Evolutionary conservation across 2,888 invertebrate species (phyloP).

Genomic region (Cantharis rufa): DNA sequence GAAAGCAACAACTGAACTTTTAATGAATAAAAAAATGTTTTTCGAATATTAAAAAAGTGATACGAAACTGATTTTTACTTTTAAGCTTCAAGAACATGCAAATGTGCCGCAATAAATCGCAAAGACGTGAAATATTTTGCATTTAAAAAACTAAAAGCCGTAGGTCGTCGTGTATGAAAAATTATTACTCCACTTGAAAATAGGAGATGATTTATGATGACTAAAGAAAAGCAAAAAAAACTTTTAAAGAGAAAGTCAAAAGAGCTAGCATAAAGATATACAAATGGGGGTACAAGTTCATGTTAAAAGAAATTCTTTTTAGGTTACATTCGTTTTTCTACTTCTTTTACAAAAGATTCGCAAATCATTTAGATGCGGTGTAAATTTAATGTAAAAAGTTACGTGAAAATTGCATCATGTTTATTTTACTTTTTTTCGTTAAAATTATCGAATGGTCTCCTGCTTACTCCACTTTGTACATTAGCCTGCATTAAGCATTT

Average conservation of each 20-base stretch:
- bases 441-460: not conserved
- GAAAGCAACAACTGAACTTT: not conserved
- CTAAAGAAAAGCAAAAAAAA: conserved; percentile 10
- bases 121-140: conserved; percentile 12
- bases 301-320: conserved; percentile 8
- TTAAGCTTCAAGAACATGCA: conserved; percentile 1
- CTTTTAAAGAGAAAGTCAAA: conserved; percentile 16
- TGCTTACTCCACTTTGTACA: not conserved
- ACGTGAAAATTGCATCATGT: not conserved
- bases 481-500: not conserved
- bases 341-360: conserved; percentile 3
- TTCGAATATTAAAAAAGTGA: not conserved
- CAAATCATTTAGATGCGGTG: conserved; percentile 13
- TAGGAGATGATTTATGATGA: conserved; percentile 16
- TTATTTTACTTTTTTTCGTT: not conserved
- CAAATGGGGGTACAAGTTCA: conserved; percentile 18
- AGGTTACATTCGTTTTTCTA: conserved; percentile 6
- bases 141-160: conserved; percentile 15
- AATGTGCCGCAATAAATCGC: conserved; percentile 5
- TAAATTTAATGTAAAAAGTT: not conserved
- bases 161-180: conserved; percentile 17
- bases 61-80: conserved; percentile 5
- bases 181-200: conserved; percentile 14
- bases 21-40: not conserved
- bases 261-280: conserved; percentile 17